Percentiles rank a stretch among this genome's conserved stretches.
Evolutionary conservation across 1,140 invertebrate genomes (phyloP).

Genomic region (Dendroctonus valens): DNA sequence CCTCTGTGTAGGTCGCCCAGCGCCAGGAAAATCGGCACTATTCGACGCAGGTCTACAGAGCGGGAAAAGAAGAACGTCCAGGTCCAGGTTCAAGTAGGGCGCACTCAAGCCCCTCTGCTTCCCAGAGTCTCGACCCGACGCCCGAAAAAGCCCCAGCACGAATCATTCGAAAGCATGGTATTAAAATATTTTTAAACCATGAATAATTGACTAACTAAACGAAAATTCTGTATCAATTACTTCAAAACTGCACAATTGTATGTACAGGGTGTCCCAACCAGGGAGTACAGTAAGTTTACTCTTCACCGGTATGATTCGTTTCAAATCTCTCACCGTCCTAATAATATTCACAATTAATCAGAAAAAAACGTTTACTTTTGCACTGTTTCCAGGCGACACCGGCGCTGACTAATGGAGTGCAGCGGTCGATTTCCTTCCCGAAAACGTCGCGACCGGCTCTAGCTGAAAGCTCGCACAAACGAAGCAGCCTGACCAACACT

Average conservation of each 20-base stretch:
- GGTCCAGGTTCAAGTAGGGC: constrained; percentile 13
- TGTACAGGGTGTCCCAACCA: too few species aligned
- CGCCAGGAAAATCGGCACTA: constrained; percentile 73
- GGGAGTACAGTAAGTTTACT: too few species aligned
- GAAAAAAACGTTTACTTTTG: too few species aligned
- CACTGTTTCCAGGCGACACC: constrained; percentile 14
- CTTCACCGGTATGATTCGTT: background rate
- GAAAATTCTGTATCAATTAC: too few species aligned
- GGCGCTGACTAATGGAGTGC: background rate
- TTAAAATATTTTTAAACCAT: too few species aligned
- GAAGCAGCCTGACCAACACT: background rate
- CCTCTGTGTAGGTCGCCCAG: constrained; percentile 60
- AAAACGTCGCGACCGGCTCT: background rate
- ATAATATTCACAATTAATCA: too few species aligned
- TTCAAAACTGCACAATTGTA: background rate
- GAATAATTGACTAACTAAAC: too few species aligned
- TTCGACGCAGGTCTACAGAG: constrained; percentile 66
- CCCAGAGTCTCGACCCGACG: constrained; percentile 15
- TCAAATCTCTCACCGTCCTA: too few species aligned
- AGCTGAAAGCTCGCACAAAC: background rate
- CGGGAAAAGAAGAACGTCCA: constrained; percentile 41
- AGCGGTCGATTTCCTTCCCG: constrained; percentile 10
- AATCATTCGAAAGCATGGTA: background rate
- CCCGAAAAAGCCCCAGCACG: background rate
- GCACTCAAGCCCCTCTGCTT: constrained; percentile 37